These are phyloP conservation scores for Megalops atlanticus DNA, from an alignment of 2,113 vertebrate genomes.

Conservation along the genomic window DNA sequence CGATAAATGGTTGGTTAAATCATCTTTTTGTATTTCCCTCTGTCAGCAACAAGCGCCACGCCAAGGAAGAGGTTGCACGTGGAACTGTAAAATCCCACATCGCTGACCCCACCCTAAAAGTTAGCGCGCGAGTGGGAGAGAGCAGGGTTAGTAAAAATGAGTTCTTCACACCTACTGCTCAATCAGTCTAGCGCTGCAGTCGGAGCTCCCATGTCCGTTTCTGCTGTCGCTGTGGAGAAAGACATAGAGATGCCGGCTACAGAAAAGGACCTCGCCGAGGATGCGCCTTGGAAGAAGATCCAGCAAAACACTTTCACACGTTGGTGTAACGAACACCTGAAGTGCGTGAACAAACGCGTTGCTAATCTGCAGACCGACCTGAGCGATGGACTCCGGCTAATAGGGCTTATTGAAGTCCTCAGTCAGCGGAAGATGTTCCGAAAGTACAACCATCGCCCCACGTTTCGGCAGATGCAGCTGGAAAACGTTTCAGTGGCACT, in stretches of 20 bases:
- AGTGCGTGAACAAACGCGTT: conserved; percentile 75
- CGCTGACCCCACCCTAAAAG: conserved; percentile 13
- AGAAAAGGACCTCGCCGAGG: conserved; percentile 72
- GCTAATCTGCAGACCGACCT: conserved; percentile 79
- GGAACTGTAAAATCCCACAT: background rate
- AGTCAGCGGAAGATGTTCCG: conserved; percentile 81
- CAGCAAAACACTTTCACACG: conserved; percentile 84
- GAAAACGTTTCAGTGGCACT: conserved; percentile 84
- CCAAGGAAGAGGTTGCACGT: background rate
- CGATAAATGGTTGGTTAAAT: background rate
- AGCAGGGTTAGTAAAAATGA: conserved; percentile 43
- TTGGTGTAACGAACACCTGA: conserved; percentile 83
- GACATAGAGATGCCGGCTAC: conserved; percentile 55
- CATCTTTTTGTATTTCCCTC: background rate
- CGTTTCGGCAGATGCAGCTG: conserved; percentile 84
- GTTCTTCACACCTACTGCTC: conserved; percentile 47
- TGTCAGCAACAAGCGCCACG: background rate
- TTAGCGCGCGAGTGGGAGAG: background rate
- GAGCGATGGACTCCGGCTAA: conserved; percentile 77
- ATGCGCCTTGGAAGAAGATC: conserved; percentile 80
- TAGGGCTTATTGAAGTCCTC: conserved; percentile 79
- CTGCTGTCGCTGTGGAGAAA: conserved; percentile 22
- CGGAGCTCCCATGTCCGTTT: conserved; percentile 4
- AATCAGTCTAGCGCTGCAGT: conserved; percentile 33
- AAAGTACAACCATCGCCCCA: conserved; percentile 78